Base-by-base conservation (phyloP, 2,888 invertebrate genomes). In the Drosophila longiperda region DNA sequence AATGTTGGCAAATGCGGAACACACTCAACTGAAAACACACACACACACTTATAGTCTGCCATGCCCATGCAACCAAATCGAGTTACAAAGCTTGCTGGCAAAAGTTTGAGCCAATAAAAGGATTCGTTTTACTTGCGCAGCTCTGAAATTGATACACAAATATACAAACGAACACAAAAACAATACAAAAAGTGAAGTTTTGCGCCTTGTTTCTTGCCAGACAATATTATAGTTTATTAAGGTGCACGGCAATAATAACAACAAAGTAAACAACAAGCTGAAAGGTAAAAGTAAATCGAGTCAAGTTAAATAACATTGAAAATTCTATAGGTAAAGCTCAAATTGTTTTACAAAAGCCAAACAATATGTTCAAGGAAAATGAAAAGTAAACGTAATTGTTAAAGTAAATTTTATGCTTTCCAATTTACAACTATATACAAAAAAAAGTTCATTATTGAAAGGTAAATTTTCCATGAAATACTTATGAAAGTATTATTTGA, bases 81-180 rank as follows among this genome's bases (percentile, higher is more conserved):
- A 88, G 86, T 90, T 85, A 82, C 77, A 67, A 65, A 66, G 66
- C 72, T 82, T 84, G 75, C 73, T 53, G 53, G 83, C 57, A 68
- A 86, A 80, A 90, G 83, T 85, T 90, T 88, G 89, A 85, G 90
- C 83, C 85, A 89, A 88, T 90, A 90, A 84, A 90, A 85, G 78
- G 87, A 75, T 90, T 81, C 70, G 74, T 64, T 68, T 75, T 78
- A 66, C 71, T 67, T 63, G 62, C 75, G 61, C 54, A 66, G 69
- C 45, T 74, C 65, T 64, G 86, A 83, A 83, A 90, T 86, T 83
- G 90, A 85, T 90, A 85, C 86, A 70, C 83, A 65, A 20, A 42
- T 36, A 34, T 15, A 6, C 61, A 58, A 15, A 26, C 40, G 40
- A 49, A 52, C 50, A 55, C 34, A 50, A 15, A 40, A 49, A 45